Percentiles rank a stretch among this genome's conserved stretches.
Evolutionary conservation across 2,113 vertebrate species (phyloP).

Genomic region (Saiga tatarica): DNA sequence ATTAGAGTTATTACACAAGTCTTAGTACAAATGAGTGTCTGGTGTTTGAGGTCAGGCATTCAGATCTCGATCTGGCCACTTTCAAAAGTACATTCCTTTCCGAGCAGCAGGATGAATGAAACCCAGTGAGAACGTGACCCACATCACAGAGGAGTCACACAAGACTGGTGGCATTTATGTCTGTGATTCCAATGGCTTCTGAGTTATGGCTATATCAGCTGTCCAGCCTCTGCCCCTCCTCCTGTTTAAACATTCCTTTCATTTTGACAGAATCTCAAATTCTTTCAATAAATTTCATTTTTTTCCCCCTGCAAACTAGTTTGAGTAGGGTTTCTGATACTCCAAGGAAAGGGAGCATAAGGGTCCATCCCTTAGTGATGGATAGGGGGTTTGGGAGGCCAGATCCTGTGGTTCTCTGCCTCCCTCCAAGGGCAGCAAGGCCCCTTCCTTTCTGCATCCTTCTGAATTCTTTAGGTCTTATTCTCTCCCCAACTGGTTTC

Average conservation of each 20-base stretch:
- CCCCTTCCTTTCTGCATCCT: not conserved
- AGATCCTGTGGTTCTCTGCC: not conserved
- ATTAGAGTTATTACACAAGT: not conserved
- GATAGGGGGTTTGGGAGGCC: not conserved
- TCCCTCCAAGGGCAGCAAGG: not conserved
- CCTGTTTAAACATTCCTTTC: not conserved
- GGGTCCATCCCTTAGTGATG: not conserved
- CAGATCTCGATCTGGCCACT: not conserved
- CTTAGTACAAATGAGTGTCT: not conserved
- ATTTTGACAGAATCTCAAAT: not conserved
- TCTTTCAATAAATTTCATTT: not conserved
- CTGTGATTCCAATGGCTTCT: not conserved
- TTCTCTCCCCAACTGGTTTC: not conserved
- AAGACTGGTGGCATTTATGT: not conserved
- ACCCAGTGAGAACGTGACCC: not conserved
- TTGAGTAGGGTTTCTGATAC: not conserved
- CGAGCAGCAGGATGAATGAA: not conserved
- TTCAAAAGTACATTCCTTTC: not conserved
- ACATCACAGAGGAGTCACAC: not conserved
- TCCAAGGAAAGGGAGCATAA: not conserved
- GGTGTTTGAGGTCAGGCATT: not conserved
- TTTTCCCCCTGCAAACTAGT: not conserved
- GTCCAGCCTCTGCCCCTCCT: not conserved
- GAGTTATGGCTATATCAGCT: not conserved
- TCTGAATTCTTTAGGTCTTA: not conserved